These are phyloP conservation scores for Aromia moschata DNA, from an alignment of 2,888 invertebrate species.

Conservation along the genomic window DNA sequence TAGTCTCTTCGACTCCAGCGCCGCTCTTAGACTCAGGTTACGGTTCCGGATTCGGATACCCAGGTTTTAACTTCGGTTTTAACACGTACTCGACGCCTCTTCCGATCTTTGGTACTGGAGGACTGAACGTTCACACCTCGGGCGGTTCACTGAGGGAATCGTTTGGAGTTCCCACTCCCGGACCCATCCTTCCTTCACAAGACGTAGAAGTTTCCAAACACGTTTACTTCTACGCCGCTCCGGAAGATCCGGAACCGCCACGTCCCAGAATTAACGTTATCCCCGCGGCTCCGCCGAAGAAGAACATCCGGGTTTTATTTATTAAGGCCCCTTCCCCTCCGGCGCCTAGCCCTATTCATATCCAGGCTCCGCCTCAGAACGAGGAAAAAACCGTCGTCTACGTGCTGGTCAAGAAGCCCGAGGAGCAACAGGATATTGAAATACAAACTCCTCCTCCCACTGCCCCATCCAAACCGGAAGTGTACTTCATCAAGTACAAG, in stretches of 20 bases:
- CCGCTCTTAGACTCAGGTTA: conserved; percentile 4
- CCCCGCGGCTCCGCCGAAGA: conserved; percentile 54
- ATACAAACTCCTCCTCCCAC: conserved; percentile 81
- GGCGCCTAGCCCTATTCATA: conserved; percentile 47
- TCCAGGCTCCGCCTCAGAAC: conserved; percentile 34
- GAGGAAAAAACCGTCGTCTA: conserved; percentile 59
- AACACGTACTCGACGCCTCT: neutral
- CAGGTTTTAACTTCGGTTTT: conserved; percentile 5
- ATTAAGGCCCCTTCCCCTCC: conserved; percentile 60
- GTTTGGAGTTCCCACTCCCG: conserved; percentile 3
- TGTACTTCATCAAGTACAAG: conserved; percentile 88
- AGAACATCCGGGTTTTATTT: conserved; percentile 63
- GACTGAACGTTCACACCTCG: neutral
- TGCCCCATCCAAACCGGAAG: conserved; percentile 87
- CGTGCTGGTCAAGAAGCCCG: conserved; percentile 67
- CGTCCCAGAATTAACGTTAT: conserved; percentile 44
- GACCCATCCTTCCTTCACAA: neutral
- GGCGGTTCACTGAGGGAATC: neutral
- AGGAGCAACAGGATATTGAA: conserved; percentile 60
- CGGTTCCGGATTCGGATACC: neutral
- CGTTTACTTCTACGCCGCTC: conserved; percentile 57
- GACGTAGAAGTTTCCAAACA: conserved; percentile 50
- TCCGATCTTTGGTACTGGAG: neutral
- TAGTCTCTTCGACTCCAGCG: conserved; percentile 15
- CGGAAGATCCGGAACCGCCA: conserved; percentile 52